A percentile compares a stretch with the other conserved stretches of the same genome.
phyloP scores from a whole-genome alignment of 2,113 vertebrate genomes.

The Lutjanus erythropterus region DNA sequence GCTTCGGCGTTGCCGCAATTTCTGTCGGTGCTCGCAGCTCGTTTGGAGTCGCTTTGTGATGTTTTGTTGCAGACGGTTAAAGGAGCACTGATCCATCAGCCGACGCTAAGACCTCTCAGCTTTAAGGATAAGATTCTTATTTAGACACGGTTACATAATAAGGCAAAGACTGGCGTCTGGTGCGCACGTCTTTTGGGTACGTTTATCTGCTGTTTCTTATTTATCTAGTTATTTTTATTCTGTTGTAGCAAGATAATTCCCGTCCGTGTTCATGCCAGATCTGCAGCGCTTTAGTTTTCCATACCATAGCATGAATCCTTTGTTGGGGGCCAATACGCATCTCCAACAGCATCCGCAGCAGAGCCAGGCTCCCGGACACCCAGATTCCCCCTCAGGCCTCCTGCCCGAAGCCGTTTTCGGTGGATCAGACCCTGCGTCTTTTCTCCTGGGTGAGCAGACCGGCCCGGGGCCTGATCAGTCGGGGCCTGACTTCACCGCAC shows the following conservation, averaged over 20 bases:
- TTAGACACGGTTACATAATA: conserved; percentile 61
- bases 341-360: conserved; percentile 87
- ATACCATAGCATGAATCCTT: conserved; percentile 92
- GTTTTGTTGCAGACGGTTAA: conserved; percentile 18
- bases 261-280: conserved; percentile 87
- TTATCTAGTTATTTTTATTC: conserved; percentile 39
- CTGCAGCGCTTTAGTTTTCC: conserved; percentile 87
- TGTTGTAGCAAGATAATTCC: conserved; percentile 58
- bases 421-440: conserved; percentile 71
- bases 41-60: background rate
- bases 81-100: conserved; percentile 29
- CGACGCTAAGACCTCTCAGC: conserved; percentile 61
- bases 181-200: background rate
- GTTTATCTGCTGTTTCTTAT: background rate
- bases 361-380: conserved; percentile 79
- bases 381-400: conserved; percentile 85
- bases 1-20: background rate
- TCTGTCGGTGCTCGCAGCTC: background rate
- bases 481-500: conserved; percentile 73
- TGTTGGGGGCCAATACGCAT: conserved; percentile 89
- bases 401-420: conserved; percentile 78
- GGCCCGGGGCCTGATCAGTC: conserved; percentile 63
- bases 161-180: conserved; percentile 28
- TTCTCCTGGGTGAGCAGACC: conserved; percentile 74
- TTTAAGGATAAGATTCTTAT: conserved; percentile 70